Evolutionary conservation across 2,113 vertebrate species (phyloP), one percentile per base, ranked within the genome.

Genomic region (Triplophysa dalaica): DNA sequence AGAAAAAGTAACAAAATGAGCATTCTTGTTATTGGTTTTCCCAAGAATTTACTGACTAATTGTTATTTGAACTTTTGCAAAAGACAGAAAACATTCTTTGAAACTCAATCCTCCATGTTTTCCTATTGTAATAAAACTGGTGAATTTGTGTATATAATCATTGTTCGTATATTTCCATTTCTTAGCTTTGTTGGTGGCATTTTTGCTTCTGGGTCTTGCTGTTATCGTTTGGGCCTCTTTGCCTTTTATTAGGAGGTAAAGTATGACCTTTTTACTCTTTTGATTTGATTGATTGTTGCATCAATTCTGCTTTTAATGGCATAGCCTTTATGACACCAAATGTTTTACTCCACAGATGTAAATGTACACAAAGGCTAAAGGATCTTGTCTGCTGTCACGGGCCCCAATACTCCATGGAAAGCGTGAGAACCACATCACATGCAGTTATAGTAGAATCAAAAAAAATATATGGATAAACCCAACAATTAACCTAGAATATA

Each of bases 151-250:
- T 73, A 11, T 73, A 10, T 58, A 45, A 61, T 38, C 41, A 63
- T 45, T 54, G 19, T 12, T 70, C 6, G 33, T 22, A 14, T 29
- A 70, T 78, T 80, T 85, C 12, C 33, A 62, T 41, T 72, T 86
- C 75, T 43, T 72, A 94, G 93, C 93, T 56, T 80, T 94, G 52
- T 54, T 93, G 81, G 91, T 84, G 54, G 87, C 87, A 21, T 83
- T 86, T 66, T 85, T 91, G 22, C 17, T 89, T 41, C 82, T 94
- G 79, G 81, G 86, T 19, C 2, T 87, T 21, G 75, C 86, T 0
- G 38, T 86, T 58, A 80, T 90, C 11, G 29, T 89, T 17, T 86
- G 77, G 45, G 74, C 83, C 2, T 80, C 78, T 62, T 65, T 70
- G 4, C 91, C 90, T 24, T 85, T 80, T 84, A 63, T 91, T 50